Evolutionary conservation across 2,888 invertebrate genomes (phyloP).

Genomic region (Parnassius orleans): DNA sequence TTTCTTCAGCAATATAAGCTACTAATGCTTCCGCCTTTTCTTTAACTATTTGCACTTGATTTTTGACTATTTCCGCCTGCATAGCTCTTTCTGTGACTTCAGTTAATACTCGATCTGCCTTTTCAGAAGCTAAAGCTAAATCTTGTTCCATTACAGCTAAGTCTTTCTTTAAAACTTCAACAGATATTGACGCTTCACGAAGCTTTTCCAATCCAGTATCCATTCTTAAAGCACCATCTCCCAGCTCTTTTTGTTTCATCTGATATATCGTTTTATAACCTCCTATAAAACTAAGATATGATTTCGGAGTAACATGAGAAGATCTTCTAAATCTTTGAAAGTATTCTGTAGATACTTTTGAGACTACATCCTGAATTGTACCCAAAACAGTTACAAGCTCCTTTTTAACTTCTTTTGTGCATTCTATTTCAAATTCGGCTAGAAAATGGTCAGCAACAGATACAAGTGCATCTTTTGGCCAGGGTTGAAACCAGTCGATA

Average conservation of each 20-base stretch:
- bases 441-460: slow-evolving; percentile 96
- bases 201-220: slow-evolving; percentile 97
- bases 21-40: slow-evolving; percentile 96
- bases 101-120: slow-evolving; percentile 91
- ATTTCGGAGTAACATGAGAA: slow-evolving; percentile 98
- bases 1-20: slow-evolving; percentile 92
- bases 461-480: slow-evolving; percentile 97
- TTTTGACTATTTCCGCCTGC: slow-evolving; percentile 97
- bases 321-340: slow-evolving; percentile 95
- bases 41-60: slow-evolving; percentile 97
- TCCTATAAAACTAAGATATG: slow-evolving; percentile 96
- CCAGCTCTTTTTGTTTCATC: slow-evolving; percentile 92
- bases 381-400: slow-evolving; percentile 95
- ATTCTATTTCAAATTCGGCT: slow-evolving; percentile 92
- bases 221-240: slow-evolving; percentile 95
- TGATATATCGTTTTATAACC: slow-evolving; percentile 97
- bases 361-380: slow-evolving; percentile 95
- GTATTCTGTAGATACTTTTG: slow-evolving; percentile 91
- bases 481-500: slow-evolving; percentile 98
- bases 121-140: slow-evolving; percentile 94
- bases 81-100: slow-evolving; percentile 96
- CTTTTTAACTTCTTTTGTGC: slow-evolving; percentile 89
- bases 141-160: slow-evolving; percentile 97
- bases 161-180: slow-evolving; percentile 94
- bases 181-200: slow-evolving; percentile 96